Percentiles rank a stretch among this genome's conserved stretches.
Conservation (phyloP, 2,888 invertebrate genomes). For the Augiades crinisus region DNA sequence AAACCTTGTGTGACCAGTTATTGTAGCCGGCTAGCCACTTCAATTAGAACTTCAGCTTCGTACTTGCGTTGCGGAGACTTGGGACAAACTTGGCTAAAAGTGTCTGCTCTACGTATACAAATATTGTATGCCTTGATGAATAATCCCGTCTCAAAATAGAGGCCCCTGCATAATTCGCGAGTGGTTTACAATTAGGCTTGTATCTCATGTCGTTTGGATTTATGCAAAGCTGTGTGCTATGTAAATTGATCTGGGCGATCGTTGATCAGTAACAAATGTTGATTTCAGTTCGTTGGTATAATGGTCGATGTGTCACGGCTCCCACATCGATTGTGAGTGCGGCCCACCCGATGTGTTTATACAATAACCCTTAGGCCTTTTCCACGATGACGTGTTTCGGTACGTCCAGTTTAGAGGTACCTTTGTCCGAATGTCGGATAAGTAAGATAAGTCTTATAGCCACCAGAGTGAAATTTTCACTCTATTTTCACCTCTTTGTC, state of each 20-base stretch:
- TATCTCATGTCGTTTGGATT: slow-evolving; percentile 45
- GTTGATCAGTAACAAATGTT: slow-evolving; percentile 60
- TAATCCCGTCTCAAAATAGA: slow-evolving; percentile 32
- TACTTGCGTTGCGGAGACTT: not conserved
- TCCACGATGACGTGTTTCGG: too few relatives aligned
- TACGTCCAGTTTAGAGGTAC: too few relatives aligned
- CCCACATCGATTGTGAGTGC: slow-evolving; percentile 2
- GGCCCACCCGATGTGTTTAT: not conserved
- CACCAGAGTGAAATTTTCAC: too few relatives aligned
- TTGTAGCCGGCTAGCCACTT: not conserved
- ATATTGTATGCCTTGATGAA: slow-evolving; percentile 26
- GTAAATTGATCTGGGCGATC: slow-evolving; percentile 58
- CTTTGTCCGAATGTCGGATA: too few relatives aligned
- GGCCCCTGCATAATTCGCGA: slow-evolving; percentile 32
- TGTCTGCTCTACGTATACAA: too few relatives aligned
- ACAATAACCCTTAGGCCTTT: too few relatives aligned
- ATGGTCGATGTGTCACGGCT: slow-evolving; percentile 43
- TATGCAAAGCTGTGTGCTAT: slow-evolving; percentile 58
- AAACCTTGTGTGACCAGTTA: slow-evolving; percentile 12
- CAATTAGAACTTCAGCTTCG: not conserved
- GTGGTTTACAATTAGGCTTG: slow-evolving; percentile 45
- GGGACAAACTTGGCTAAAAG: not conserved
- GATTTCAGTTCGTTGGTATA: slow-evolving; percentile 58
- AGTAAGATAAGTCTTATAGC: too few relatives aligned
- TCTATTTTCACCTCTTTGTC: too few relatives aligned